phyloP scores from a whole-genome alignment of 2,113 vertebrate genomes.

The Micronycteris hirsuta region DNA sequence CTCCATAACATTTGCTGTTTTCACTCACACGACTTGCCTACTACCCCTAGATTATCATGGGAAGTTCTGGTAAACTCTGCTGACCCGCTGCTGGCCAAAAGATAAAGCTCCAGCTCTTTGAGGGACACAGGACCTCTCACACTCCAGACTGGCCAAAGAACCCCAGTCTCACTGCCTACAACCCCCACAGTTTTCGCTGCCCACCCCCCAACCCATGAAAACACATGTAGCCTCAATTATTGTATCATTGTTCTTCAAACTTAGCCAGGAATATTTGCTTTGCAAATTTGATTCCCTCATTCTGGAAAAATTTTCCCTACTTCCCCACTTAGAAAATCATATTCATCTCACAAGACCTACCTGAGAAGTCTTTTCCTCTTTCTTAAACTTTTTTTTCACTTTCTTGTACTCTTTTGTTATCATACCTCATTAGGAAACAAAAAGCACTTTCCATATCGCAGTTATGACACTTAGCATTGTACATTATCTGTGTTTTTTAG shows the following conservation, averaged over 20 bases:
- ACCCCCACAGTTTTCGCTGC: neutral
- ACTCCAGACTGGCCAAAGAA: neutral
- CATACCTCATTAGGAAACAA: neutral
- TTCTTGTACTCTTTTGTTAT: neutral
- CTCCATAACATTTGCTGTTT: neutral
- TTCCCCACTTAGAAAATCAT: neutral
- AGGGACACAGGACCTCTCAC: neutral
- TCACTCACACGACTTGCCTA: neutral
- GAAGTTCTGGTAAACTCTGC: neutral
- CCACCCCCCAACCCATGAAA: neutral
- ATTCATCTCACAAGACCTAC: neutral
- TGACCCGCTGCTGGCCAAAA: neutral
- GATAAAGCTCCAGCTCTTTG: neutral
- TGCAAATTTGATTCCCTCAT: neutral
- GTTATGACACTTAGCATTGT: neutral
- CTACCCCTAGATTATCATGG: neutral
- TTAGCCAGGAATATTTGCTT: neutral
- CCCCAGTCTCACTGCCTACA: neutral
- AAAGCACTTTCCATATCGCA: neutral
- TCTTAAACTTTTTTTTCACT: neutral
- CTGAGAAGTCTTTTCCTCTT: neutral
- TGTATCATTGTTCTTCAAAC: neutral
- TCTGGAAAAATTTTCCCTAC: neutral
- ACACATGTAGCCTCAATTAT: neutral
- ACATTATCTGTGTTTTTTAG: neutral